Evolutionary conservation across 2,888 invertebrate genomes (phyloP), one percentile per base, ranked within the genome.

Genomic region (Odontomyia ornata): DNA sequence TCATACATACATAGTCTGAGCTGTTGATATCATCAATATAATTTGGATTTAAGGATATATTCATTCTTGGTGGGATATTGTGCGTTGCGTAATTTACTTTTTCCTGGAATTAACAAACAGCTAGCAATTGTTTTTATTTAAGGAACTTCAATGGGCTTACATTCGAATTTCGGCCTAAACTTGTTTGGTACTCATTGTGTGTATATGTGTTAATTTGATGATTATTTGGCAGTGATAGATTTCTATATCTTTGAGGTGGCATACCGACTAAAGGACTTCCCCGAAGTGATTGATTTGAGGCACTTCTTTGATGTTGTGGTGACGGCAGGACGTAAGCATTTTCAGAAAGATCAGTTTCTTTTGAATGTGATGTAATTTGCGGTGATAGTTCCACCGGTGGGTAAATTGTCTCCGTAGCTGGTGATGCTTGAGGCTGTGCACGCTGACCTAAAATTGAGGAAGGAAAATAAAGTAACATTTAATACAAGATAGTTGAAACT

Each of bases 1-100:
- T 93, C 94, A 94, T 94, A 82, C 94, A 93, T 27, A 94, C 94
- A 86, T 94, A 94, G 83, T 94, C 94, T 18, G 93, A 92, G 79
- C 92, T 92, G 84, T 93, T 93, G 21, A 92, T 91, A 80, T 93
- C 93, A 78, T 93, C 93, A 56, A 89, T 89, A 83, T 89, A 86
- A 80, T 87, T 86, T 11, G 86, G 86, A 82, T 85, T 86, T 21
- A 85, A 82, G 1, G 86, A 85, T 2, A 86, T 84, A 81, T 86
- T 85, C 76, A 86, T 85, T 25, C 60, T 62, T 47, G 76, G 73
- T 25, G 77, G 69, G 18, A 76, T 73, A 25, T 18, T 52, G 57
- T 79, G 77, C 23, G 75, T 77, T 7, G 77, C 60, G 57, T 80
- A 79, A 23, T 27, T 64, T 1, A 28, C 1, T 13, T 75, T 62